Percentiles rank a stretch among this genome's conserved stretches.
These are phyloP conservation scores for Subanguina moxae DNA, from an alignment of 1,140 invertebrate species.

Conservation along the genomic window DNA sequence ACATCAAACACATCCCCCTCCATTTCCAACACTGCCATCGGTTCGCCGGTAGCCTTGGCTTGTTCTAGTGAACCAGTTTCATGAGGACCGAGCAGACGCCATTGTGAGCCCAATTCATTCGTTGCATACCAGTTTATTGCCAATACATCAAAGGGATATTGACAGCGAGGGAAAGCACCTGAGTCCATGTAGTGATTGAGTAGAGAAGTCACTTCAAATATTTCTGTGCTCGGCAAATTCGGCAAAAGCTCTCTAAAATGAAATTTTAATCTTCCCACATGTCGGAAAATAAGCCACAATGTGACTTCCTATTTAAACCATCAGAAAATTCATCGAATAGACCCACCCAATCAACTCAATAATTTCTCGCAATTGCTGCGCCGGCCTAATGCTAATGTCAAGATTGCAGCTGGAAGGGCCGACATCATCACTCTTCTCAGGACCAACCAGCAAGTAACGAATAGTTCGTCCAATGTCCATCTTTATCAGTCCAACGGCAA, in stretches of 20 bases:
- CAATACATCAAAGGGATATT: constrained; percentile 13
- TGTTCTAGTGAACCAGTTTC: constrained; percentile 25
- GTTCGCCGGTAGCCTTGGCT: constrained; percentile 3
- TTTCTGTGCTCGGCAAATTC: constrained; percentile 43
- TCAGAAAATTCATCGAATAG: background rate
- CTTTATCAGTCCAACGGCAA: constrained; percentile 48
- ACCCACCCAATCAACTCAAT: constrained; percentile 47
- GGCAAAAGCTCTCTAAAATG: constrained; percentile 53
- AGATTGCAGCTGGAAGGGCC: constrained; percentile 8
- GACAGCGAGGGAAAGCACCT: constrained; percentile 7
- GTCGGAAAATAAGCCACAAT: too few species aligned
- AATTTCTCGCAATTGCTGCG: constrained; percentile 53
- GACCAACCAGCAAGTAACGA: constrained; percentile 47
- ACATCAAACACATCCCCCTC: constrained; percentile 32
- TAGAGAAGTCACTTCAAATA: constrained; percentile 35
- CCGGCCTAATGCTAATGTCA: constrained; percentile 39
- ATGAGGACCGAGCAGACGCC: constrained; percentile 14
- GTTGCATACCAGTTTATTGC: constrained; percentile 13
- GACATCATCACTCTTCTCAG: constrained; percentile 25
- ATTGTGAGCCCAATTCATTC: background rate
- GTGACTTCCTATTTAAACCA: background rate
- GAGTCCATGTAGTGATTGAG: constrained; percentile 20
- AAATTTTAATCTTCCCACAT: too few species aligned
- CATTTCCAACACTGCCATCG: constrained; percentile 18
- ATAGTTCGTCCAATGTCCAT: constrained; percentile 49